Evolutionary conservation across 2,888 invertebrate species (phyloP).

Genomic region (Aethes cnicana): DNA sequence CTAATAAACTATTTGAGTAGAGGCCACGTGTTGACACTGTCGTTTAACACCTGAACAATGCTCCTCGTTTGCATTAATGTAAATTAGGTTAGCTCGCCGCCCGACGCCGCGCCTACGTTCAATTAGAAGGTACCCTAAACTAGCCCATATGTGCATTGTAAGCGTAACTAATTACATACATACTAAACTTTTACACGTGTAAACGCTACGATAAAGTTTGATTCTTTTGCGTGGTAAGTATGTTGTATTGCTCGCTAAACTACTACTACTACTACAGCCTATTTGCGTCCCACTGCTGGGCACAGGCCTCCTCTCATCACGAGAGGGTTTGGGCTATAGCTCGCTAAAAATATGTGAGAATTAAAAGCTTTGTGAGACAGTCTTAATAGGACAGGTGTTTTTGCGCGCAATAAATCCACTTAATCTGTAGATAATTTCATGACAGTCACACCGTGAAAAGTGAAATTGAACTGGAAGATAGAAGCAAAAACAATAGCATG

Average conservation of each 20-base stretch:
- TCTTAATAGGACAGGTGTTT: too few species aligned
- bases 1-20: conserved; percentile 81
- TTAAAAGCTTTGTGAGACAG: too few species aligned
- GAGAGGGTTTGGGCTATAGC: too few species aligned
- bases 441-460: conserved; percentile 26
- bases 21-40: conserved; percentile 79
- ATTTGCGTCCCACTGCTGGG: too few species aligned
- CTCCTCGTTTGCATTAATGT: conserved; percentile 82
- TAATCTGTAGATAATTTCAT: not conserved
- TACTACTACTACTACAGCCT: too few species aligned
- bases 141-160: conserved; percentile 72
- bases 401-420: not conserved
- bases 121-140: conserved; percentile 78
- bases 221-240: conserved; percentile 49
- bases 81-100: conserved; percentile 78
- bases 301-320: too few species aligned
- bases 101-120: conserved; percentile 67
- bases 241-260: too few species aligned
- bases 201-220: conserved; percentile 49
- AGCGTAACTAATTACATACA: conserved; percentile 60
- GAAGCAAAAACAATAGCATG: conserved; percentile 48
- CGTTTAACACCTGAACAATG: conserved; percentile 82
- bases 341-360: too few species aligned
- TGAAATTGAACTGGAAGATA: conserved; percentile 36
- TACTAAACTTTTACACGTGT: conserved; percentile 55